These are phyloP conservation scores for Pentalonia nigronervosa DNA, from an alignment of 1,140 invertebrate genomes.

Conservation along the genomic window DNA sequence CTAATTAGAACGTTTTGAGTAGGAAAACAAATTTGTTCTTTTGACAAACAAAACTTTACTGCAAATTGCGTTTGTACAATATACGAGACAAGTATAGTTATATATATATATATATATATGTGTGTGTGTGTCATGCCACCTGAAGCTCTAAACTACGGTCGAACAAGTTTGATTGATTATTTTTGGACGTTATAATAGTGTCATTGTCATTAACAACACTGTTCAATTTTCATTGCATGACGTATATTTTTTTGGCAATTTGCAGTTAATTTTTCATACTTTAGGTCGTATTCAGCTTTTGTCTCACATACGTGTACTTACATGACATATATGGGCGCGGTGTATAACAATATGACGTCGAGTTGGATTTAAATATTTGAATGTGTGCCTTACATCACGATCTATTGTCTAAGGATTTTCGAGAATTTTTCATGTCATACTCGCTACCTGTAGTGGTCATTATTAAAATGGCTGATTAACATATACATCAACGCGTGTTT, in stretches of 20 bases:
- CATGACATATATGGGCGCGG: background rate
- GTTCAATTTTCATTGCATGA: background rate
- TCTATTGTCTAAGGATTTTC: background rate
- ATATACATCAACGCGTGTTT: background rate
- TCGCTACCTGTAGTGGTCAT: background rate
- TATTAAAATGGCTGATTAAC: background rate
- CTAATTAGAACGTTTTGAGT: constrained; percentile 34
- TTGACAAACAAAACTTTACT: background rate
- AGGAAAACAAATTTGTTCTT: constrained; percentile 14
- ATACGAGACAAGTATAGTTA: background rate
- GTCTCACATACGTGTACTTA: background rate
- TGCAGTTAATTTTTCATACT: background rate
- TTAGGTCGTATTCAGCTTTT: background rate
- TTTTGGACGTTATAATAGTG: background rate
- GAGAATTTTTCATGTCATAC: constrained; percentile 4
- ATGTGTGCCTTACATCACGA: background rate
- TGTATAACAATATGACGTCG: background rate
- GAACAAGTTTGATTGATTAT: background rate
- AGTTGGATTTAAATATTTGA: constrained; percentile 2
- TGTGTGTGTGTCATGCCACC: background rate
- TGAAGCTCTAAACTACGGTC: background rate
- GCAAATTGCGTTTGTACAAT: background rate
- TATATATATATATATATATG: too few relatives aligned
- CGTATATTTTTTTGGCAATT: background rate
- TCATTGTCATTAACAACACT: background rate